These are phyloP conservation scores for Nasonia giraulti DNA, from an alignment of 1,140 invertebrate genomes.

Conservation along the genomic window DNA sequence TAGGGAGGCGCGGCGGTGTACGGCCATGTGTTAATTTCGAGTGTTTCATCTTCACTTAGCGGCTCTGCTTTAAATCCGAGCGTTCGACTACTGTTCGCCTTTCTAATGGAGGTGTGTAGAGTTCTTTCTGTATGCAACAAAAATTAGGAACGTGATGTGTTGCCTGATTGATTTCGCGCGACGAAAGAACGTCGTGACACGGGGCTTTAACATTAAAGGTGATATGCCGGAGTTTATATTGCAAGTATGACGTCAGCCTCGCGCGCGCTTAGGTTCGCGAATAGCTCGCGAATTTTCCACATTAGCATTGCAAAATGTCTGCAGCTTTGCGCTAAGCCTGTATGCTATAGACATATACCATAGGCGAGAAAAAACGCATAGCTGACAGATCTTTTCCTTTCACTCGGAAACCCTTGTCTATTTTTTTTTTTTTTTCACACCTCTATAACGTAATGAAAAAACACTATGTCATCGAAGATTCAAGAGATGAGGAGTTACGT, in stretches of 20 bases:
- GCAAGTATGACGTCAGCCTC: neutral
- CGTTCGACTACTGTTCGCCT: neutral
- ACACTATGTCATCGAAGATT: no score
- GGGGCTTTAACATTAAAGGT: neutral
- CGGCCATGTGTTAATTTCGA: neutral
- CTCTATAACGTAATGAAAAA: no score
- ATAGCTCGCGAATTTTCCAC: constrained; percentile 5
- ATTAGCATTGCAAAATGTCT: constrained; percentile 22
- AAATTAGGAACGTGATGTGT: no score
- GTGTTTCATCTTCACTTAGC: neutral
- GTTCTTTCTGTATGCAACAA: no score
- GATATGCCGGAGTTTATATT: neutral
- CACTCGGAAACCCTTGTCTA: no score
- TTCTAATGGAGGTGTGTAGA: no score
- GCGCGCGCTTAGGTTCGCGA: neutral
- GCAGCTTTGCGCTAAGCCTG: neutral
- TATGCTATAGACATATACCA: neutral
- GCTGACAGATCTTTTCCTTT: no score
- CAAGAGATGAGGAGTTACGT: no score
- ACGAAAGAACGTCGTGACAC: no score
- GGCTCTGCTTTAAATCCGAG: neutral
- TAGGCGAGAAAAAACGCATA: neutral
- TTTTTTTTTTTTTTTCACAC: no score
- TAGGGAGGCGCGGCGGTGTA: no score
- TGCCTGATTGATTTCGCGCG: no score